Conservation (phyloP, 2,113 vertebrate genomes). For the Peromyscus californicus region DNA sequence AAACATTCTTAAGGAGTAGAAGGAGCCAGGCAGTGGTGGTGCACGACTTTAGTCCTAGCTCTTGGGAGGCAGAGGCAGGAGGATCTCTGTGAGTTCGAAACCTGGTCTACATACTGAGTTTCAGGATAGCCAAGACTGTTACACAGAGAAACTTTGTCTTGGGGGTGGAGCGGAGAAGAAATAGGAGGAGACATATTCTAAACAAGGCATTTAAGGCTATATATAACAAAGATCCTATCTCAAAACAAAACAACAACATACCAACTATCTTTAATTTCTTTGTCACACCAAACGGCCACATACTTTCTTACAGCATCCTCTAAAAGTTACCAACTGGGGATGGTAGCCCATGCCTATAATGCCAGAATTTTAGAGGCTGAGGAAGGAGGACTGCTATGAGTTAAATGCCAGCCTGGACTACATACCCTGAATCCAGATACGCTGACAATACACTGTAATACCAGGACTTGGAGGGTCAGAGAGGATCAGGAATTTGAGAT, state of each 20-base stretch:
- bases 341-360: not conserved
- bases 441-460: not conserved
- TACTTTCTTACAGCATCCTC: not conserved
- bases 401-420: not conserved
- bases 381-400: not conserved
- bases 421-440: not conserved
- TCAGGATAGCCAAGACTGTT: too few species aligned
- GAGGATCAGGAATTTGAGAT: not conserved
- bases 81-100: too few species aligned
- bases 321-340: not conserved
- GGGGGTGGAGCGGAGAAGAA: not conserved
- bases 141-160: too few species aligned
- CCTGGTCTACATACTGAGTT: too few species aligned
- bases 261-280: conserved; percentile 59
- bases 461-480: not conserved
- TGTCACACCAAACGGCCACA: not conserved
- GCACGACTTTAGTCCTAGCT: too few species aligned
- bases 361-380: not conserved
- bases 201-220: conserved; percentile 20
- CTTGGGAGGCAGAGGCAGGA: too few species aligned
- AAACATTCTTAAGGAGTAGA: conserved; percentile 44
- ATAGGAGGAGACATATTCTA: not conserved
- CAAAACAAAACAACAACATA: not conserved
- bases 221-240: not conserved
- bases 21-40: too few species aligned